A percentile compares a stretch with the other conserved stretches of the same genome.
phyloP scores from a whole-genome alignment of 2,888 invertebrate species.

The Galeopsomyia nigrocyanea region DNA sequence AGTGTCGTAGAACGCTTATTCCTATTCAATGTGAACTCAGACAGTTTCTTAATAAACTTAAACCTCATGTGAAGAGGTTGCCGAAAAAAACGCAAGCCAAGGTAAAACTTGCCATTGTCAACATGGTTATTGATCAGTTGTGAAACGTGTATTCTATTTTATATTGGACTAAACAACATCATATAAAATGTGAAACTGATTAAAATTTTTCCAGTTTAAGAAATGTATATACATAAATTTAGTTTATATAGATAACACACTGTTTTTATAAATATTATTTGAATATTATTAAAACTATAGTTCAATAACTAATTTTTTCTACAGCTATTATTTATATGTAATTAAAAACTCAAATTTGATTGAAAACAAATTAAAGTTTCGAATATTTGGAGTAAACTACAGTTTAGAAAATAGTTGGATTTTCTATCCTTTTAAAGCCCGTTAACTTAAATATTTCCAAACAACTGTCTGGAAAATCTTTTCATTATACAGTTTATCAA shows the following conservation, averaged over 20 bases:
- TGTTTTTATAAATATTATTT: constrained; percentile 17
- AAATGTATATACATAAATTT: constrained; percentile 16
- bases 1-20: constrained; percentile 60
- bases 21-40: constrained; percentile 63
- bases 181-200: constrained; percentile 8
- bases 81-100: constrained; percentile 64
- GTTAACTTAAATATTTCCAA: too few species aligned
- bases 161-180: constrained; percentile 12
- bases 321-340: background rate
- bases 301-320: background rate
- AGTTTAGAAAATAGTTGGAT: too few species aligned
- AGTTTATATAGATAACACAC: constrained; percentile 2
- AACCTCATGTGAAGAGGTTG: constrained; percentile 62
- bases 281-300: constrained; percentile 30
- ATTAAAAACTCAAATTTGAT: too few species aligned
- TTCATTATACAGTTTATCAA: background rate
- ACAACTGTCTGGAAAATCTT: too few species aligned
- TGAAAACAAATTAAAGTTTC: too few species aligned
- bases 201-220: background rate
- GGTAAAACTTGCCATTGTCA: constrained; percentile 64
- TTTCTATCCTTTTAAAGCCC: too few species aligned
- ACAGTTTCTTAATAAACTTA: constrained; percentile 61
- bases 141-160: constrained; percentile 51
- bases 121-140: constrained; percentile 65
- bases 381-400: too few species aligned